Evolutionary conservation across 2,888 invertebrate species (phyloP), one percentile per base, ranked within the genome.

Genomic region (Leptopilina myrica): DNA sequence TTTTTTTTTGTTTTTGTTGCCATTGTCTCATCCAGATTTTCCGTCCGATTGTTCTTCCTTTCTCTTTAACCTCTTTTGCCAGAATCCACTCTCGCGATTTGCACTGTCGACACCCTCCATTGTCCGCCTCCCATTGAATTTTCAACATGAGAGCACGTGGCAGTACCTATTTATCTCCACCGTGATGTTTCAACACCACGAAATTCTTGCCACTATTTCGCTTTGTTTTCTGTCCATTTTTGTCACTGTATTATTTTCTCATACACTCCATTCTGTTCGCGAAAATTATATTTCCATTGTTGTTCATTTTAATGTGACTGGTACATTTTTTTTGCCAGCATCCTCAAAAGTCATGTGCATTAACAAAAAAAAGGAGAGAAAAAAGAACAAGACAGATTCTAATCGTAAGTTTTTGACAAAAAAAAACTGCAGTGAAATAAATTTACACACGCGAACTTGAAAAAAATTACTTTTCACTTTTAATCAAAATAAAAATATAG

Each of bases 11-110:
- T 49, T 49, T 49, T 49, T 49, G 9, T 62, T 8, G 76, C 76
- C 76, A 69, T 56, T 79, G 59, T 78, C 76, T 62, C 76, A 62
- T 59, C 43, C 59, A 76, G 76, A 62, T 64, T 59, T 75, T 79
- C 69, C 73, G 76, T 79, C 64, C 65, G 76, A 46, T 40, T 69
- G 69, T 69, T 69, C 69, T 69, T 49, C 49, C 69, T 69, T 69
- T 69, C 53, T 59, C 33, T 64, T 78, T n/a, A 76, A 76, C 62
- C 76, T 62, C 76, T 76, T 76, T 76, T 76, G 12, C 62, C n/a
- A 26, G 40, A 33, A 62, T 76, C 76, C 62, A 49, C 76, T 76
- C 56, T 64, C 59, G 26, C 69, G 26, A 20, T 76, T 40, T 59
- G 53, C 62, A 64, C 46, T 53, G 76, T 64, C 76, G 76, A 76